Evolutionary conservation across 2,888 invertebrate genomes (phyloP), one percentile per base, ranked within the genome.

Genomic region (Carpatolechia fugitivella): DNA sequence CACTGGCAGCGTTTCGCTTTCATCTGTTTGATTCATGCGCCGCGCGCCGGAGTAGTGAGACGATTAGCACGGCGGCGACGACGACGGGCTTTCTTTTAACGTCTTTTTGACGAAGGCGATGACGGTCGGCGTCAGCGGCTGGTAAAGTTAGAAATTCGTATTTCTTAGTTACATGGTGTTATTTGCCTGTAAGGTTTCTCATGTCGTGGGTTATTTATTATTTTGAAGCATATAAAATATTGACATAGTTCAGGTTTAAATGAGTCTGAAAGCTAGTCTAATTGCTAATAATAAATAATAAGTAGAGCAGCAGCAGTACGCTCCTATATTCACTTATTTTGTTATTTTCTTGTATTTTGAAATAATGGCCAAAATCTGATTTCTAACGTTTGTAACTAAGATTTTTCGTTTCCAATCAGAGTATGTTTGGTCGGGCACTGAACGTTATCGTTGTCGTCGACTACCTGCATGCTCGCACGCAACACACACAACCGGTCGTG

Each of bases 401-500:
- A 6, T 11, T 10, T 33, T 33, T 8, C 3, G 3, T 33, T n/a
- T 8, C 8, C 8, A n/a, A 11, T 10, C 3, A n/a, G 33, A 8
- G 10, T 8, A 1, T 3, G 33, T 33, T 6, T 8, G n/a, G n/a
- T 8, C n/a, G 16, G 18, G 7, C 40, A 14, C 13, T 14, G 40
- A 11, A 49, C 56, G 57, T 59, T 65, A 66, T 66, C 68, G 33
- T 67, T 62, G 63, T 59, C 61, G 41, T 30, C 55, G 58, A 57
- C 74, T 77, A 71, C 79, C 78, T 66, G 76, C 72, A 69, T 78
- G 74, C 72, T 68, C 64, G 65, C 56, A 67, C 65, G 70, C 72
- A 79, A 83, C 84, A 85, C n/a, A n/a, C n/a, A n/a, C 71, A 79
- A 84, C 85, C 85, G 82, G 87, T 86, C 71, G 68, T 55, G 44